Evolutionary conservation across 2,888 invertebrate species (phyloP).

Genomic region (Ennomos erosarius): DNA sequence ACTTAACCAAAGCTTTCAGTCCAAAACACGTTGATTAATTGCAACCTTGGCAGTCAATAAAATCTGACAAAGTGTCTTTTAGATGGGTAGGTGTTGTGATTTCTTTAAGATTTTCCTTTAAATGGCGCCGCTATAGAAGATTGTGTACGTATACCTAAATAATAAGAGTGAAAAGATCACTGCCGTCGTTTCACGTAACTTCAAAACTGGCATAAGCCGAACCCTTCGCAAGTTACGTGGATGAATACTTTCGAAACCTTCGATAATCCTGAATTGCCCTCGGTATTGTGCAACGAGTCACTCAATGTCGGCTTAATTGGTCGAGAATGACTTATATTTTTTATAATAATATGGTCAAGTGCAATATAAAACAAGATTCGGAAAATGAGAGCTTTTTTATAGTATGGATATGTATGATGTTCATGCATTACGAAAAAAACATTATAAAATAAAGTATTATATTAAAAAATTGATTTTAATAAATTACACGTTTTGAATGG

Average conservation of each 20-base stretch:
- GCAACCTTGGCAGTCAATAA: too few relatives aligned
- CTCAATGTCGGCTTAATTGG: conserved; percentile 40
- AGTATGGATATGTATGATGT: conserved; percentile 2
- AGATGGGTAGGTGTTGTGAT: too few relatives aligned
- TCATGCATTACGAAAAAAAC: too few relatives aligned
- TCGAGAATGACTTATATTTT: conserved; percentile 40
- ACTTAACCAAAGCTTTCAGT: too few relatives aligned
- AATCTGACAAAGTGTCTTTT: too few relatives aligned
- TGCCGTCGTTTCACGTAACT: conserved; percentile 4
- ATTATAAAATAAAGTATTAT: too few relatives aligned
- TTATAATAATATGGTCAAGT: conserved; percentile 32
- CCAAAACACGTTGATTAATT: too few relatives aligned
- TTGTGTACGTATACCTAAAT: neutral
- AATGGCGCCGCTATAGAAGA: too few relatives aligned
- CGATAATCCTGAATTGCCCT: conserved; percentile 54
- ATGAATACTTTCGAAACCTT: conserved; percentile 47
- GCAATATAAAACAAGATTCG: conserved; percentile 17
- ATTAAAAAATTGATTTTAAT: too few relatives aligned
- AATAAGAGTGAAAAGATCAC: conserved; percentile 2
- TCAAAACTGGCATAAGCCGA: conserved; percentile 25
- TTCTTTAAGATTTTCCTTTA: too few relatives aligned
- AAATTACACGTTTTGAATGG: too few relatives aligned
- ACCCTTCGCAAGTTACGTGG: conserved; percentile 46
- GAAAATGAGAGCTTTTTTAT: neutral
- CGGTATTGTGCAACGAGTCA: conserved; percentile 53